Evolutionary conservation across 2,888 invertebrate species (phyloP).

Genomic region (Pristionchus entomophagus): DNA sequence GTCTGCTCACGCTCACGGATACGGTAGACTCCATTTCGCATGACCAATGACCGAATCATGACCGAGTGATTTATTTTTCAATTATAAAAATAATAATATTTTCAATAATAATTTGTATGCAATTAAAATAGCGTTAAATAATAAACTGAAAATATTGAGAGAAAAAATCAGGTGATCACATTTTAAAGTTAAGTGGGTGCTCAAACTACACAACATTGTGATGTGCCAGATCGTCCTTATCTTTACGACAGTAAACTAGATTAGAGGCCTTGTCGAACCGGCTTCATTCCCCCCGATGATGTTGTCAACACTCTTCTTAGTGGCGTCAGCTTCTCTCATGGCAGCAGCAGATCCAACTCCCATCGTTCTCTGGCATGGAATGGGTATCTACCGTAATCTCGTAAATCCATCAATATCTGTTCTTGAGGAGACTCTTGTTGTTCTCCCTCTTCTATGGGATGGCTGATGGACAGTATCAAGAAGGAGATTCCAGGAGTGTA

Average conservation of each 20-base stretch:
- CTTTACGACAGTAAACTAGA: slow-evolving; percentile 27
- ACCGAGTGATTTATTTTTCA: too few relatives aligned
- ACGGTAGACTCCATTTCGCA: too few relatives aligned
- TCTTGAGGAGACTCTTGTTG: slow-evolving; percentile 92
- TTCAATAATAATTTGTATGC: too few relatives aligned
- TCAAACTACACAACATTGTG: slow-evolving; percentile 19
- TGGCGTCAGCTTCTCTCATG: not conserved
- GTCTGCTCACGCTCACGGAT: too few relatives aligned
- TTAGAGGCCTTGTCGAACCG: not conserved
- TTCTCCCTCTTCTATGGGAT: slow-evolving; percentile 88
- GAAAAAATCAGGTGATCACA: too few relatives aligned
- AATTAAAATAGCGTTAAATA: too few relatives aligned
- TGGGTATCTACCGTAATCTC: slow-evolving; percentile 82
- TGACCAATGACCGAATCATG: too few relatives aligned
- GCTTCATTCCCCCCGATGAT: not conserved
- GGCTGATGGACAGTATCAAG: slow-evolving; percentile 86
- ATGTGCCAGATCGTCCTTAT: slow-evolving; percentile 2
- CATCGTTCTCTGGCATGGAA: slow-evolving; percentile 93
- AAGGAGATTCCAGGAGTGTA: slow-evolving; percentile 85
- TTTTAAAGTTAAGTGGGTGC: too few relatives aligned
- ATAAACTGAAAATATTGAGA: too few relatives aligned
- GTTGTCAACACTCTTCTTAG: not conserved
- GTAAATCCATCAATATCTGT: slow-evolving; percentile 53
- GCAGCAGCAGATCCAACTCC: slow-evolving; percentile 78
- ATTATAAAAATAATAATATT: too few relatives aligned